A percentile compares a stretch with the other conserved stretches of the same genome.
phyloP scores from a whole-genome alignment of 2,113 vertebrate genomes.

The Atherinomorus stipes region DNA sequence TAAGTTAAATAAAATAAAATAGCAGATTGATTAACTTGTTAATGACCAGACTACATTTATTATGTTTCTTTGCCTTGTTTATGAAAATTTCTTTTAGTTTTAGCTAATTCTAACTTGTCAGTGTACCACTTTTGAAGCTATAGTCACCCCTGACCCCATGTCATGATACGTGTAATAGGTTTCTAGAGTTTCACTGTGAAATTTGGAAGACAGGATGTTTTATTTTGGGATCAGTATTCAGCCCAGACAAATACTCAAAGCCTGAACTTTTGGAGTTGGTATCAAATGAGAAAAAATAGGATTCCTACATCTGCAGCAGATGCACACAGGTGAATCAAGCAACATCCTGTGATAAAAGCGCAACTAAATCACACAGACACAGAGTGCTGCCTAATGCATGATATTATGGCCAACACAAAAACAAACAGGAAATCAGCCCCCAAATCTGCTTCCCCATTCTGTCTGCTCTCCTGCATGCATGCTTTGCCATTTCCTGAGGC shows the following conservation, averaged over 20 bases:
- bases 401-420: slow-evolving; percentile 15
- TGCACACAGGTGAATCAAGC: slow-evolving; percentile 3
- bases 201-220: neutral
- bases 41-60: too few species aligned
- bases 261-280: neutral
- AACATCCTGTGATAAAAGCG: slow-evolving; percentile 15
- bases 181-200: neutral
- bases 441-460: slow-evolving; percentile 24
- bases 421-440: slow-evolving; percentile 30
- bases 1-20: too few species aligned
- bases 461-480: slow-evolving; percentile 50
- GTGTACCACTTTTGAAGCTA: neutral
- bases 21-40: too few species aligned
- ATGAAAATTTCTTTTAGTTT: neutral
- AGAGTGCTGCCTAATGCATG: slow-evolving; percentile 26
- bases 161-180: neutral
- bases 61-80: neutral
- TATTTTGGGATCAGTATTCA: neutral
- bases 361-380: slow-evolving; percentile 12
- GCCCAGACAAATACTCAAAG: neutral
- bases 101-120: neutral
- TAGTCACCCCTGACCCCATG: neutral
- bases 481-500: slow-evolving; percentile 33
- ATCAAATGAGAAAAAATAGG: slow-evolving; percentile 1
- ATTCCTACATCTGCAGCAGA: neutral